These are phyloP conservation scores for Aphelinus certus DNA, from an alignment of 1,140 invertebrate genomes.

Conservation along the genomic window DNA sequence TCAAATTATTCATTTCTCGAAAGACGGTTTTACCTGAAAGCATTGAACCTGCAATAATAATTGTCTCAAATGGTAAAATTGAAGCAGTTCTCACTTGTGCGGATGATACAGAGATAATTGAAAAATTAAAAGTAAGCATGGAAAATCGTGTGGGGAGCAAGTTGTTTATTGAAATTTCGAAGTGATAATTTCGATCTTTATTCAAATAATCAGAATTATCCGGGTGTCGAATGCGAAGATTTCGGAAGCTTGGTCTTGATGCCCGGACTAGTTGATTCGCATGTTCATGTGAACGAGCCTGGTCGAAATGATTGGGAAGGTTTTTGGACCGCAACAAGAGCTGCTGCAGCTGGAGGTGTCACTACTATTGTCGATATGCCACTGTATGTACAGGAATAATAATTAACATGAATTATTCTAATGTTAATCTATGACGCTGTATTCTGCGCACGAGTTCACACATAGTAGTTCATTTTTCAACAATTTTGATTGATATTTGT, in stretches of 20 bases:
- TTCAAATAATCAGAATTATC: conserved; percentile 40
- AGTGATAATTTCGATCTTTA: not conserved
- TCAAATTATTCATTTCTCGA: conserved; percentile 41
- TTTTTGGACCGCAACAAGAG: conserved; percentile 74
- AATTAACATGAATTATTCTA: too few species aligned
- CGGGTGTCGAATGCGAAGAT: conserved; percentile 55
- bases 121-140: conserved; percentile 35
- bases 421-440: too few species aligned
- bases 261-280: conserved; percentile 87
- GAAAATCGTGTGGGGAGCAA: not conserved
- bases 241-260: conserved; percentile 73
- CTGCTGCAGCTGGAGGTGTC: conserved; percentile 77
- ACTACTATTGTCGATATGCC: conserved; percentile 82
- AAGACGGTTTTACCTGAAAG: conserved; percentile 42
- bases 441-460: too few species aligned
- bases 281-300: conserved; percentile 90
- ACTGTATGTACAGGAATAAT: conserved; percentile 63
- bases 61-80: conserved; percentile 43
- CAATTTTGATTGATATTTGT: not conserved
- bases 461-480: not conserved
- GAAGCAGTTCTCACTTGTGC: conserved; percentile 36
- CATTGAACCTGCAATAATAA: conserved; percentile 44
- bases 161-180: not conserved
- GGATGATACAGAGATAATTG: conserved; percentile 27
- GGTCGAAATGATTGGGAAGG: conserved; percentile 80